Conservation (phyloP, 2,797 vertebrate genomes). For the Mallotus villosus region DNA sequence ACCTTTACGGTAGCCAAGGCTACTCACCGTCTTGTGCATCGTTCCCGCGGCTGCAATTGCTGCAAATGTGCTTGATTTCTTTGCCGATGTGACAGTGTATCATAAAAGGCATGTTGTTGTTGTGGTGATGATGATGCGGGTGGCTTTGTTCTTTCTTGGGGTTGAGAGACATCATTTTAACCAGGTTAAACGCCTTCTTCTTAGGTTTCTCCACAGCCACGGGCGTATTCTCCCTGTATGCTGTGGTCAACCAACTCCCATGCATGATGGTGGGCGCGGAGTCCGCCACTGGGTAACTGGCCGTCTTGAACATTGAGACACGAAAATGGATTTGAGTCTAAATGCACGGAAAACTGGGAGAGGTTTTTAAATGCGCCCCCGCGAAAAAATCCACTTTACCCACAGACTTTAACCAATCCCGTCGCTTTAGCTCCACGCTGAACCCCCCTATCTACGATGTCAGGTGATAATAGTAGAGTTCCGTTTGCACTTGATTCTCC, state of each 20-base stretch:
- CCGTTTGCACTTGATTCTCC: constrained; percentile 56
- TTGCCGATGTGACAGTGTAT: constrained; percentile 97
- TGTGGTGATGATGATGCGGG: constrained; percentile 40
- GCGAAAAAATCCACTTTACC: constrained; percentile 45
- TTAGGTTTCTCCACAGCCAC: constrained; percentile 80
- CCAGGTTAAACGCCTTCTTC: constrained; percentile 90
- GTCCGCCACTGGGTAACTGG: constrained; percentile 80
- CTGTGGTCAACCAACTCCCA: constrained; percentile 76
- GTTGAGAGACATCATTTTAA: constrained; percentile 87
- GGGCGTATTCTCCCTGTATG: constrained; percentile 75
- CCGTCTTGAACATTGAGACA: constrained; percentile 67
- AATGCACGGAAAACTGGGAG: constrained; percentile 49
- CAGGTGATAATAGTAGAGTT: neutral
- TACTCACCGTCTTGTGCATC: constrained; percentile 90
- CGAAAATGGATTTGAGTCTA: constrained; percentile 44
- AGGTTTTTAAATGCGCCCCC: constrained; percentile 31
- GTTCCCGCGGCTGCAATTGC: constrained; percentile 96
- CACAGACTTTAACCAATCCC: constrained; percentile 38
- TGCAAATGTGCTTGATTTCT: constrained; percentile 99
- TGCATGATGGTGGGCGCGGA: constrained; percentile 73
- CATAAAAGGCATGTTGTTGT: constrained; percentile 89
- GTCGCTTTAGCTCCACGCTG: constrained; percentile 11
- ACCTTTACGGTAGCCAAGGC: neutral
- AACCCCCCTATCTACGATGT: neutral
- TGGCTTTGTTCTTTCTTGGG: constrained; percentile 80